A percentile compares a stretch with the other conserved stretches of the same genome.
Conservation (phyloP, 2,797 vertebrate species). For the Acanthurus leucopareius region DNA sequence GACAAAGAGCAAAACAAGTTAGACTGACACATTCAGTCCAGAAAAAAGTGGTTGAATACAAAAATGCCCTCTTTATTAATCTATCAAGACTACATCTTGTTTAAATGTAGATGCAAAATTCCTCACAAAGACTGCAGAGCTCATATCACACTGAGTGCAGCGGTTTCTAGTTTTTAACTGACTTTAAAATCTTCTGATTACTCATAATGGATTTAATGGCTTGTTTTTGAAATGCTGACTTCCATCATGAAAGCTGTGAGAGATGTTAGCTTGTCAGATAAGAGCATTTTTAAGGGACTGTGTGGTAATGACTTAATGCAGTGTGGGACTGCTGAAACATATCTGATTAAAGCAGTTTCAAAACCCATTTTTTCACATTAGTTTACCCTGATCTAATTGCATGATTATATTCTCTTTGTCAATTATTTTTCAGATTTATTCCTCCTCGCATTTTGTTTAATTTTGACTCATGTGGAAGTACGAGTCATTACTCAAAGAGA, state of each 20-base stretch:
- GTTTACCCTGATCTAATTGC: not conserved
- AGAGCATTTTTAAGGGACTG: not conserved
- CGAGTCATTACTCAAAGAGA: not conserved
- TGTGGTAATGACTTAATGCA: constrained; percentile 20
- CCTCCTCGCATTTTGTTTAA: not conserved
- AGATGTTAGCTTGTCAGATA: not conserved
- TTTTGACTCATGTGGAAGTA: not conserved
- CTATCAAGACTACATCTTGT: constrained; percentile 23
- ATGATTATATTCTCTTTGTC: not conserved
- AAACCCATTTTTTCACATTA: not conserved
- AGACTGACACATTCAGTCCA: constrained; percentile 47
- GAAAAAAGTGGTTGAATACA: constrained; percentile 53
- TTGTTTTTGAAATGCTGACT: not conserved
- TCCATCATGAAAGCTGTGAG: not conserved
- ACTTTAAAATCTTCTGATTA: constrained; percentile 10
- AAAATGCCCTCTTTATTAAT: constrained; percentile 35
- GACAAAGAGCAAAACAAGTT: constrained; percentile 28
- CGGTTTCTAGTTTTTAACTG: constrained; percentile 4
- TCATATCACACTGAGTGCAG: constrained; percentile 6
- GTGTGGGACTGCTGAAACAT: not conserved
- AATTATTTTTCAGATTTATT: not conserved
- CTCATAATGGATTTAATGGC: constrained; percentile 18
- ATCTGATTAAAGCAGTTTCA: constrained; percentile 15
- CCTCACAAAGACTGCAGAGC: not conserved
- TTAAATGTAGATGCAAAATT: constrained; percentile 11